These are phyloP conservation scores for Exaiptasia diaphana DNA, from an alignment of 64 coral and sea anemone species.

Conservation along the genomic window DNA sequence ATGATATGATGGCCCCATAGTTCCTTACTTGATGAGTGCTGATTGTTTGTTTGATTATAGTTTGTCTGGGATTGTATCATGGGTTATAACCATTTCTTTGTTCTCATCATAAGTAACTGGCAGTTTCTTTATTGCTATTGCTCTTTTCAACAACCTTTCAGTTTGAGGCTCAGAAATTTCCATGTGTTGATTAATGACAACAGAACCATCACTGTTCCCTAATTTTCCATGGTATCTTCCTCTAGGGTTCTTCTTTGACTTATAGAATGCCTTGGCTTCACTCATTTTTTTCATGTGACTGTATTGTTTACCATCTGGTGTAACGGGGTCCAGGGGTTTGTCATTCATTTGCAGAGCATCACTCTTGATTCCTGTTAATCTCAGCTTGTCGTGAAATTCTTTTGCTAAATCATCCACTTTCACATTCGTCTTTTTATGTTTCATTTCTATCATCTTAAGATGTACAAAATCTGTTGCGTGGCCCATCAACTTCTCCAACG, in stretches of 20 bases:
- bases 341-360: constrained; percentile 50
- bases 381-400: constrained; percentile 41
- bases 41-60: too few species aligned
- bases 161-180: constrained; percentile 25
- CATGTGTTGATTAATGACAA: not conserved
- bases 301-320: constrained; percentile 31
- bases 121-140: constrained; percentile 23
- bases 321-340: constrained; percentile 10
- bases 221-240: not conserved
- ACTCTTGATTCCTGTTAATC: constrained; percentile 41
- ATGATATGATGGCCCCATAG: too few species aligned
- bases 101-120: constrained; percentile 65
- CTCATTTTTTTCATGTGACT: constrained; percentile 22
- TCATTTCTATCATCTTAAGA: constrained; percentile 17
- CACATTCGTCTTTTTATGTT: not conserved
- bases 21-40: too few species aligned
- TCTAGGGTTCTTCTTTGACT: not conserved
- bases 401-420: constrained; percentile 59
- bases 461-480: constrained; percentile 51
- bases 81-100: not conserved
- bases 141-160: constrained; percentile 33
- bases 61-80: too few species aligned
- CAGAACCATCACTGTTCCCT: not conserved
- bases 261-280: constrained; percentile 26
- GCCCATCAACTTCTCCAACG: constrained; percentile 89